Evolutionary conservation across 2,113 vertebrate species (phyloP), one percentile per base, ranked within the genome.

Genomic region (Geococcyx californianus): DNA sequence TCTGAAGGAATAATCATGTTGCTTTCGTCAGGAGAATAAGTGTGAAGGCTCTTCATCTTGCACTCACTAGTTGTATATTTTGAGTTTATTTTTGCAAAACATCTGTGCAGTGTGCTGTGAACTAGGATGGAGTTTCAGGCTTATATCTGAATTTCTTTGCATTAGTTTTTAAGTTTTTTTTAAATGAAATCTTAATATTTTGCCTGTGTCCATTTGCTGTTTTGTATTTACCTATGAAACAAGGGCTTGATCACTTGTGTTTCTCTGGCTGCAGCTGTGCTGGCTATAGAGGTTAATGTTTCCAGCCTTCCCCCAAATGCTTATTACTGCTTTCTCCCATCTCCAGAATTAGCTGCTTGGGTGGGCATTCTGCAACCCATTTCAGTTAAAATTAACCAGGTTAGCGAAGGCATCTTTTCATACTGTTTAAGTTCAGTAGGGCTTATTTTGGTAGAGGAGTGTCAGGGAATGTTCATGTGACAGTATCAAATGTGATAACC

Each of bases 31-130:
- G 62, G 33, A 90, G 40, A 79, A 5, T 56, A 83, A 87, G 70
- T 63, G 34, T 31, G 68, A 89, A 84, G 31, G 52, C 56, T 84
- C 52, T 81, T 59, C 3, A 0, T 90, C 72, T 47, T 66, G 24
- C 56, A 60, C 56, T 93, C 69, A 86, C 68, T 64, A 45, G 44
- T 73, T 91, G 74, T 55, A 73, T 69, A 67, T 88, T 96, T 16
- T 18, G 40, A 86, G 87, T 96, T 97, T 95, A 95, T 96, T 96
- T 98, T 97, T 85, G 84, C 69, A 93, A 93, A 96, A 95, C 82
- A 96, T 97, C 78, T 95, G 91, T 95, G 94, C 94, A 93, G 45
- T 40, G 8, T 93, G 45, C 94, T 80, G 15, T 76, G 45, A 94
- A 83, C 66, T 87, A 90, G 31, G 83, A 77, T 72, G 31, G 38